Conservation (phyloP, 2,113 vertebrate species). For the Callipepla squamata region DNA sequence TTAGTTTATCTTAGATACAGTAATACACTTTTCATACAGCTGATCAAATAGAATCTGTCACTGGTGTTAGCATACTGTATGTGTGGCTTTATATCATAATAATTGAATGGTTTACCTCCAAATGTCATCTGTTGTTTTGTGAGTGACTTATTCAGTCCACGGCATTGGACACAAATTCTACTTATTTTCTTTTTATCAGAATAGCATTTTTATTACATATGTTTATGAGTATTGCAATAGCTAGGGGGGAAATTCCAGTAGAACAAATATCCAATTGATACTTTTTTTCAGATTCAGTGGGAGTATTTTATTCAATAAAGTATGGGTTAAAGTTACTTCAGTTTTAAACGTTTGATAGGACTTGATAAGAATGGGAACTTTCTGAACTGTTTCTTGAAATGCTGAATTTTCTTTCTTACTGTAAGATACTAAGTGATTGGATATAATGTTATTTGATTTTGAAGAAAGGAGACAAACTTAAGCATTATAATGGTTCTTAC, state of each 20-base stretch:
- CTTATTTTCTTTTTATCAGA: neutral
- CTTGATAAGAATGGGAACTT: neutral
- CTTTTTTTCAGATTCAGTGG: neutral
- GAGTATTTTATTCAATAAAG: neutral
- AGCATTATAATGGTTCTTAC: neutral
- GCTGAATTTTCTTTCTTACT: neutral
- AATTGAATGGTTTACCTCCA: neutral
- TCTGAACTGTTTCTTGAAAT: neutral
- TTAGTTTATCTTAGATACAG: too few relatives aligned
- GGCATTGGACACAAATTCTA: rapidly evolving
- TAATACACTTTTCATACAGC: too few relatives aligned
- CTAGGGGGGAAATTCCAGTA: neutral
- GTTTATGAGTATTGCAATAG: neutral
- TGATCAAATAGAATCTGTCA: too few relatives aligned
- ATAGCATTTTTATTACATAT: neutral
- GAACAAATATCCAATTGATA: neutral
- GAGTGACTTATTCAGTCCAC: neutral
- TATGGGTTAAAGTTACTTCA: neutral
- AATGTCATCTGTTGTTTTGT: neutral
- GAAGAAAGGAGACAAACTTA: neutral
- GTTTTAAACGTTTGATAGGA: neutral
- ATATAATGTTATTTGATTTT: neutral
- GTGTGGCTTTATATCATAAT: too few relatives aligned
- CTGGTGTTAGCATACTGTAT: too few relatives aligned
- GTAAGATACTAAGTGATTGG: neutral